Evolutionary conservation across 2,797 vertebrate genomes (phyloP).

Genomic region (Pogonophryne albipinna): DNA sequence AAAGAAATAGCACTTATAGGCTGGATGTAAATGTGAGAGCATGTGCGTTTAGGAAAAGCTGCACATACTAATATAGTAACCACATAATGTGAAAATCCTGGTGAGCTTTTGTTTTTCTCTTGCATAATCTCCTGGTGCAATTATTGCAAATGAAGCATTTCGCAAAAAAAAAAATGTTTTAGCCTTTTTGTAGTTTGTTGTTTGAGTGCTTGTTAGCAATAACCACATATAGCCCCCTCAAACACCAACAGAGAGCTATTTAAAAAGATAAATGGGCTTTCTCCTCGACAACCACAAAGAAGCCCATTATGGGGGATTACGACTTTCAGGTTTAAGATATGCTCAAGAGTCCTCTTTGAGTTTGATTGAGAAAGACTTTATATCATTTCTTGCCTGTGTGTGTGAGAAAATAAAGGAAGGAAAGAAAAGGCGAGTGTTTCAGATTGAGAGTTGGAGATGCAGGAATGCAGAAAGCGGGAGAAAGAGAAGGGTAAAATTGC

Average conservation of each 20-base stretch:
- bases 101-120: slow-evolving; percentile 11
- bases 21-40: slow-evolving; percentile 24
- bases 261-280: slow-evolving; percentile 55
- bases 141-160: slow-evolving; percentile 27
- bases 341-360: slow-evolving; percentile 68
- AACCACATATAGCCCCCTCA: slow-evolving; percentile 26
- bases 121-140: slow-evolving; percentile 6
- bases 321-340: slow-evolving; percentile 67
- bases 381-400: slow-evolving; percentile 47
- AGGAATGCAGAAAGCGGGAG: slow-evolving; percentile 42
- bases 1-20: slow-evolving; percentile 6
- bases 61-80: slow-evolving; percentile 13
- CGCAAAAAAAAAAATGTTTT: slow-evolving; percentile 12
- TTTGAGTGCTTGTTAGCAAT: slow-evolving; percentile 53
- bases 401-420: slow-evolving; percentile 31
- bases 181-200: slow-evolving; percentile 42
- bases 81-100: slow-evolving; percentile 28
- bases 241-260: slow-evolving; percentile 38
- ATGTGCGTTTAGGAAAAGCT: slow-evolving; percentile 20
- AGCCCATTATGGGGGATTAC: slow-evolving; percentile 76
- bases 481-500: slow-evolving; percentile 24
- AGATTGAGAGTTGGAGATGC: slow-evolving; percentile 37
- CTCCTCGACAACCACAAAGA: slow-evolving; percentile 63
- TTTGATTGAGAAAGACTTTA: slow-evolving; percentile 50
- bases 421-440: slow-evolving; percentile 44